phyloP scores from a whole-genome alignment of 2,113 vertebrate genomes.

The Pelobates fuscus region DNA sequence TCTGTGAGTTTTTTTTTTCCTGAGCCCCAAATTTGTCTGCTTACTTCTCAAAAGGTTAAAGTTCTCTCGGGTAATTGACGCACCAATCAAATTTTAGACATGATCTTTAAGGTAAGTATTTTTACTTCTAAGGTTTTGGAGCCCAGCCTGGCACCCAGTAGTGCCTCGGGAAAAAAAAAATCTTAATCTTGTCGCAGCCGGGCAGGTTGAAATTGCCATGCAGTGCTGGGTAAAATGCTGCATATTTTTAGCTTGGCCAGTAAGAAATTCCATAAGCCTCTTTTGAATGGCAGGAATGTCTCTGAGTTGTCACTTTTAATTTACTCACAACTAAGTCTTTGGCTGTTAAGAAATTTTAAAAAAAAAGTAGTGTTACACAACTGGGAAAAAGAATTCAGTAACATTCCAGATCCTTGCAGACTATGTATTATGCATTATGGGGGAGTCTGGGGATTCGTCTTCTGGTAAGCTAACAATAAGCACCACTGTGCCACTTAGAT shows the following conservation, averaged over 20 bases:
- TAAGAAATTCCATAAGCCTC: slow-evolving; percentile 91
- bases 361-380: slow-evolving; percentile 54
- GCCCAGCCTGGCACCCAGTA: slow-evolving; percentile 76
- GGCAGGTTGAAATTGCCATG: slow-evolving; percentile 76
- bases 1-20: slow-evolving; percentile 70
- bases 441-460: no score
- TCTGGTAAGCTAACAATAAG: no score
- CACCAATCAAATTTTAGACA: slow-evolving; percentile 74
- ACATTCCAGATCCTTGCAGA: slow-evolving; percentile 47
- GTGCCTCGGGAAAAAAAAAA: slow-evolving; percentile 20
- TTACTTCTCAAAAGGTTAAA: slow-evolving; percentile 90
- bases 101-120: slow-evolving; percentile 84
- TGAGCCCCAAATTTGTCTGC: slow-evolving; percentile 77
- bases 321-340: slow-evolving; percentile 70
- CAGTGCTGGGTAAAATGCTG: slow-evolving; percentile 75
- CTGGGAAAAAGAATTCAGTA: slow-evolving; percentile 55
- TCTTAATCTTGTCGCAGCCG: slow-evolving; percentile 83
- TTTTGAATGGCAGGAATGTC: slow-evolving; percentile 78
- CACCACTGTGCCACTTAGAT: no score
- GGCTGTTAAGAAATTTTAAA: slow-evolving; percentile 68
- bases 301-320: slow-evolving; percentile 78
- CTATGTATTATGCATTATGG: background rate
- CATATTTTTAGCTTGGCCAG: slow-evolving; percentile 86
- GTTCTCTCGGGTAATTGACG: slow-evolving; percentile 87
- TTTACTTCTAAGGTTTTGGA: slow-evolving; percentile 74